phyloP scores from a whole-genome alignment of 1,140 invertebrate genomes.

The Eupristina koningsbergeri region DNA sequence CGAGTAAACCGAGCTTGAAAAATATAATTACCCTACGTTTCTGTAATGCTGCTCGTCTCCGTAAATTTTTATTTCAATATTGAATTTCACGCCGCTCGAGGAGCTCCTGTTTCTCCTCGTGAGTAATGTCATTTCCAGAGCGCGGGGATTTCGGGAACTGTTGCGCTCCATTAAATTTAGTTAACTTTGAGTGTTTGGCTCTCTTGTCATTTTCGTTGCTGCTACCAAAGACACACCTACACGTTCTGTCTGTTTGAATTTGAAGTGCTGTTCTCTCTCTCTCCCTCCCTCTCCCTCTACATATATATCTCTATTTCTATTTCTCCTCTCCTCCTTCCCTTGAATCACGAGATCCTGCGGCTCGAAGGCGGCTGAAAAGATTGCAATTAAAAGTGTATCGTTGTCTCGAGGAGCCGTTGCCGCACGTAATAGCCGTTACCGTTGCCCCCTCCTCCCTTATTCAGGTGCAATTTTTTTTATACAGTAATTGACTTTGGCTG shows the following conservation, averaged over 20 bases:
- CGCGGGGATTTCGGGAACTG: constrained; percentile 12
- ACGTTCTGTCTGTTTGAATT: no score
- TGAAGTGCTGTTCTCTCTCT: no score
- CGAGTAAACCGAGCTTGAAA: not conserved
- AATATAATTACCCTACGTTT: not conserved
- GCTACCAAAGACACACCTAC: no score
- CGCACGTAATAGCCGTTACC: not conserved
- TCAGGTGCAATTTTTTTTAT: not conserved
- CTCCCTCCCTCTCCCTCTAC: no score
- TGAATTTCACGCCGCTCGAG: constrained; percentile 16
- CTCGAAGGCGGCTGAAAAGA: not conserved
- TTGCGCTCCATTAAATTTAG: not conserved
- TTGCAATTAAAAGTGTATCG: not conserved
- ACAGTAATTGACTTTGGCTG: no score
- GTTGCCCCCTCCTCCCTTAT: not conserved
- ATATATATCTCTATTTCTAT: no score
- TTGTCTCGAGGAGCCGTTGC: no score
- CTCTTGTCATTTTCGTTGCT: no score
- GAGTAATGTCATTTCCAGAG: not conserved
- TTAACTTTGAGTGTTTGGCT: not conserved
- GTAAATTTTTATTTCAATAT: constrained; percentile 12
- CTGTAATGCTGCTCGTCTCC: not conserved
- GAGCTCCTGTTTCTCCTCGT: not conserved
- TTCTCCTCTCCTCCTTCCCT: no score
- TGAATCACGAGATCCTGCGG: no score